phyloP scores from a whole-genome alignment of 2,888 invertebrate genomes.

The Apamea crenata region DNA sequence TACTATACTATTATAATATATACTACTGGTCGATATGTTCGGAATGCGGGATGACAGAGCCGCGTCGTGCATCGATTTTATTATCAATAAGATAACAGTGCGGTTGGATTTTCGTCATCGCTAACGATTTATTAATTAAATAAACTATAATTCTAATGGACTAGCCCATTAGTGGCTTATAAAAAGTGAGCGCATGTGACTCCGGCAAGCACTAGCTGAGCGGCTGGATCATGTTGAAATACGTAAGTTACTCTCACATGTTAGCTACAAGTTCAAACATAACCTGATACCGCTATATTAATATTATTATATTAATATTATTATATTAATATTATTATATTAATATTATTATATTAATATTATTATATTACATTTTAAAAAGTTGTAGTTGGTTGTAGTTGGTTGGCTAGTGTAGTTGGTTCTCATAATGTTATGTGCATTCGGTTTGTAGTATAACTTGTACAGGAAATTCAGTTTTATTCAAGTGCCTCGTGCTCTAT shows the following conservation, averaged over 20 bases:
- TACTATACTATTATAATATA: no score
- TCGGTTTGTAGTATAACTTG: background rate
- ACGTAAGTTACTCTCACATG: slow-evolving; percentile 45
- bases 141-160: slow-evolving; percentile 14
- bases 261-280: background rate
- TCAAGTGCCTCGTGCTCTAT: background rate
- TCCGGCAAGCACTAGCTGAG: slow-evolving; percentile 6
- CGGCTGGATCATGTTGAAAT: slow-evolving; percentile 37
- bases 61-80: slow-evolving; percentile 35
- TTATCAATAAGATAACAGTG: slow-evolving; percentile 51
- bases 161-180: slow-evolving; percentile 50
- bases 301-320: background rate
- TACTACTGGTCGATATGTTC: background rate
- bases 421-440: background rate
- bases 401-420: no score
- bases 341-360: background rate
- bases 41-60: slow-evolving; percentile 4
- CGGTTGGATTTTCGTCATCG: slow-evolving; percentile 45
- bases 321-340: no score
- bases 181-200: slow-evolving; percentile 20
- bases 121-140: slow-evolving; percentile 48
- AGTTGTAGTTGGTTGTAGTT: no score
- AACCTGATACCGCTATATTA: background rate
- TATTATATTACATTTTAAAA: background rate
- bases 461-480: background rate